These are phyloP conservation scores for Bombyx huttoni DNA, from an alignment of 2,888 invertebrate genomes.

Conservation along the genomic window DNA sequence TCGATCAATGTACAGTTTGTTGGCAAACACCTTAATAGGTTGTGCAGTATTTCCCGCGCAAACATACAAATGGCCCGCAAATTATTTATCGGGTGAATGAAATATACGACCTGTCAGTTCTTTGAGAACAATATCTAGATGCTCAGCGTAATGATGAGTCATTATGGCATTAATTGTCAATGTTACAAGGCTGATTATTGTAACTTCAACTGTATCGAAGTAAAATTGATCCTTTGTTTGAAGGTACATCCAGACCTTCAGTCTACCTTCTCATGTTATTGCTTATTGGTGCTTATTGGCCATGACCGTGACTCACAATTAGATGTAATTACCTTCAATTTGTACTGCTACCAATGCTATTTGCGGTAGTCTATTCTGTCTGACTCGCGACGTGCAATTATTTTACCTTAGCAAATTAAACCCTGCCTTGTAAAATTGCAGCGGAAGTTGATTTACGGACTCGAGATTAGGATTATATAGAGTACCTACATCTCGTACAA, in stretches of 20 bases:
- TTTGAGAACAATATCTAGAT: slow-evolving; percentile 10
- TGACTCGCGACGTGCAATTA: slow-evolving; percentile 46
- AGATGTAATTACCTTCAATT: slow-evolving; percentile 69
- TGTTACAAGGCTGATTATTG: background rate
- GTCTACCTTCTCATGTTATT: slow-evolving; percentile 52
- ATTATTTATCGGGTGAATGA: slow-evolving; percentile 17
- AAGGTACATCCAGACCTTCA: slow-evolving; percentile 34
- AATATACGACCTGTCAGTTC: slow-evolving; percentile 8
- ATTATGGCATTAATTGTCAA: too few species aligned
- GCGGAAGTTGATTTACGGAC: slow-evolving; percentile 26
- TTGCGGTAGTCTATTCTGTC: slow-evolving; percentile 44
- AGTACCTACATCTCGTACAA: background rate
- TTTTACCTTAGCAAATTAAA: slow-evolving; percentile 47
- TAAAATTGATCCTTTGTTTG: slow-evolving; percentile 4
- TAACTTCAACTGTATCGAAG: background rate
- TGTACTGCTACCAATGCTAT: slow-evolving; percentile 57
- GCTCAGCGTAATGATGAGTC: too few species aligned
- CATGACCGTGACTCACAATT: slow-evolving; percentile 68
- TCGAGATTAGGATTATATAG: slow-evolving; percentile 7
- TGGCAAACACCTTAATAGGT: slow-evolving; percentile 56
- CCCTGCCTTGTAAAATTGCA: slow-evolving; percentile 29
- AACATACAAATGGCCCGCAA: slow-evolving; percentile 16
- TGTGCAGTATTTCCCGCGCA: slow-evolving; percentile 34
- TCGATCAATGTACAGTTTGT: slow-evolving; percentile 51
- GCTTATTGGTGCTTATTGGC: slow-evolving; percentile 71